Evolutionary conservation across 2,797 vertebrate species (phyloP), one percentile per base, ranked within the genome.

Genomic region (Rousettus madagascariensis): DNA sequence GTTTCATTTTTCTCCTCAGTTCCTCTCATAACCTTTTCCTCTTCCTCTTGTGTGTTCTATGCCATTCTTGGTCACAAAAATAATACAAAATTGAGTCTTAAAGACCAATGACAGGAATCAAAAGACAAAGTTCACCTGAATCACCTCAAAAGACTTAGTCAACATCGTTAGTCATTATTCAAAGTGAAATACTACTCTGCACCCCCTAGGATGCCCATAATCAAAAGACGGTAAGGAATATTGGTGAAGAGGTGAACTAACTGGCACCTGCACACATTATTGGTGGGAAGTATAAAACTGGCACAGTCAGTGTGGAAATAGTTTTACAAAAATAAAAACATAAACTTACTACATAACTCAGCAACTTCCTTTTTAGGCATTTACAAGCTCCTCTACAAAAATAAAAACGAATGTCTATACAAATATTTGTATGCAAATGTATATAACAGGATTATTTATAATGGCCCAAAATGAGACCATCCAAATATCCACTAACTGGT

Each of bases 1-100:
- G 86, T 83, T 87, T 92, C 17, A 69, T 57, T 87, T 94, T 92
- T 66, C 12, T 88, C 16, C 20, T 93, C 30, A 51, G 36, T 86
- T 41, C 41, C 16, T 71, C 49, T 43, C 22, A 78, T 3, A 22
- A 6, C 1, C 17, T 61, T 80, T 69, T 38, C 15, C 24, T 84
- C 33, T 24, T 87, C 15, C 12, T 59, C 26, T 6, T 66, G 33
- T 38, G 55, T 77, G 19, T 24, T 66, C 74, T 86, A 17, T 36
- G 17, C 15, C 13, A 49, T 91, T 90, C 71, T 85, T 79, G 30
- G 5, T 71, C 71, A 66, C 16, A 8, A 72, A 30, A 85, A 51
- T 36, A 53, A 85, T 4, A 43, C 10, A 33, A 7, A 19, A 46
- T 8, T 51, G 22, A 43, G 28, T 49, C 55, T 43, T 59, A 22